These are phyloP conservation scores for Pseudomyrmex dendroicus DNA, from an alignment of 1,140 invertebrate species.

Conservation along the genomic window DNA sequence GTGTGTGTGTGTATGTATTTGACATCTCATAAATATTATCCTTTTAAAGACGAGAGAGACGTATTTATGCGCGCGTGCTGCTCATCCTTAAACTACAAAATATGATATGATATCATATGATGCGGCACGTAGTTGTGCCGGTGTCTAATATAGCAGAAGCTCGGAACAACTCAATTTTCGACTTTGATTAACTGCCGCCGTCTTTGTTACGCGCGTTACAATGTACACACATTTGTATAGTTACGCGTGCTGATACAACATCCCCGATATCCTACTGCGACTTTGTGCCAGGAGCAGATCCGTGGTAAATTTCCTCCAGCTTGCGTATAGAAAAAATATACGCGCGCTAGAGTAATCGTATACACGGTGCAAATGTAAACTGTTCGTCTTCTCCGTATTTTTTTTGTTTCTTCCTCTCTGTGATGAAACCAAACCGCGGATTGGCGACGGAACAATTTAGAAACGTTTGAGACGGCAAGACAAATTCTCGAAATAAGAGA, in stretches of 20 bases:
- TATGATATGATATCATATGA: neutral
- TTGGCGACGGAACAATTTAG: too few species aligned
- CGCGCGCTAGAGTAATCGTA: conserved; percentile 2
- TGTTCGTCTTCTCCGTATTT: neutral
- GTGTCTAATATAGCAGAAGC: conserved; percentile 13
- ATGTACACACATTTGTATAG: too few species aligned
- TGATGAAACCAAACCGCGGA: neutral
- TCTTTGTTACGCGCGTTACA: neutral
- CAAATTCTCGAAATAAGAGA: neutral
- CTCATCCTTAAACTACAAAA: conserved; percentile 29
- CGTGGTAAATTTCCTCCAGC: conserved; percentile 35
- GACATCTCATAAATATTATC: neutral
- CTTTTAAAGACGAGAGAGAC: neutral
- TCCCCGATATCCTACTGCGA: neutral
- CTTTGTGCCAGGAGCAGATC: neutral
- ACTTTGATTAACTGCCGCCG: conserved; percentile 47
- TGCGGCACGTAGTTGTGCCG: conserved; percentile 26
- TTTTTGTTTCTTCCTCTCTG: neutral
- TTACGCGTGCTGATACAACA: neutral
- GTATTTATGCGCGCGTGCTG: conserved; percentile 10
- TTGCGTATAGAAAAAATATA: conserved; percentile 40
- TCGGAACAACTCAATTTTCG: conserved; percentile 55
- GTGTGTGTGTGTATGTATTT: neutral
- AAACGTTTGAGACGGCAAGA: neutral
- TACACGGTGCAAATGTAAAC: conserved; percentile 27